Base-by-base conservation (phyloP, 2,113 vertebrate genomes). In the Noturus placidus region DNA sequence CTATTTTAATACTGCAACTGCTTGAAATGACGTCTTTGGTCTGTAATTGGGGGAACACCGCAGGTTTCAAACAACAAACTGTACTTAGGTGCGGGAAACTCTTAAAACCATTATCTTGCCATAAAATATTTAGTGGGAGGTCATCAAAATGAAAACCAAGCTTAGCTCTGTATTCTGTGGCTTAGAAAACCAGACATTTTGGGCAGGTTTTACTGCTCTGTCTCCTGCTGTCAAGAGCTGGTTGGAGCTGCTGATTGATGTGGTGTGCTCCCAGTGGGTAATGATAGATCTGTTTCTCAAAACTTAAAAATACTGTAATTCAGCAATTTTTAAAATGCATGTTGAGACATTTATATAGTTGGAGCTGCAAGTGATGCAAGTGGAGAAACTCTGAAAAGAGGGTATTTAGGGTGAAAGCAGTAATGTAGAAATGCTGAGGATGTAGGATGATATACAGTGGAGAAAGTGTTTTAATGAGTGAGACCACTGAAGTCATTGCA, bases 1-100 rank as follows among this genome's bases (percentile, higher is more conserved):
- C 94, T 91, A 94, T 94, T 92, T 92, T 93, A 91, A 93, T 94
- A 91, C 92, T 93, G 92, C 93, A 93, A 94, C 93, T 95, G 93
- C 92, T 82, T 59, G 52, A 89, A 90, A 92, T 92, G 93, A 93
- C 89, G 92, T 92, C 93, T 93, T 90, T 93, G 89, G 92, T 94
- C 93, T 94, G 91, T 90, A 91, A 93, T 92, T 93, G 91, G 92
- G 89, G 93, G 70, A 90, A 90, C 92, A 89, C 87, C 88, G 86
- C 88, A 72, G 57, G 80, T 88, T 87, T 65, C 85, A 87, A 92
- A 93, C 92, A 89, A 92, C 92, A 92, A 59, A 81, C 76, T 81
- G 89, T 90, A 86, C 81, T 81, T 87, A 82, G 70, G 86, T 83
- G 89, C 92, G 91, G 67, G 77, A 80, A 88, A 86, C 84, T 88